A percentile compares a stretch with the other conserved stretches of the same genome.
phyloP scores from a whole-genome alignment of 2,113 vertebrate species.

The Numida meleagris region DNA sequence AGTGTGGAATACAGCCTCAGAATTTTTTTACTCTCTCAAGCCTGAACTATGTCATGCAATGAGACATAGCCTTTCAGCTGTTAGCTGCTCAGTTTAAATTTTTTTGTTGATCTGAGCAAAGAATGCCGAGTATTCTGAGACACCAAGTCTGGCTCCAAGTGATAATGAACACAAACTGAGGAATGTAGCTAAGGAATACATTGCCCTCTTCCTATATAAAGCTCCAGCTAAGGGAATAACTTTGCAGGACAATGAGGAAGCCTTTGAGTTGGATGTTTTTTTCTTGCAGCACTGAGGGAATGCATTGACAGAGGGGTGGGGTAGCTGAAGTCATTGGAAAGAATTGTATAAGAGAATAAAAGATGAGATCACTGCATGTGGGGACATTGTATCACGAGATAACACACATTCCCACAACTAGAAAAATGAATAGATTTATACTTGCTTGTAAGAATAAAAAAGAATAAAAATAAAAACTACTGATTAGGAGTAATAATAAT shows the following conservation, averaged over 20 bases:
- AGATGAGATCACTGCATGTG: neutral
- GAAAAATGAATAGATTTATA: neutral
- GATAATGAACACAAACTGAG: slow-evolving; percentile 52
- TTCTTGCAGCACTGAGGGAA: slow-evolving; percentile 41
- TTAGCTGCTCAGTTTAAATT: slow-evolving; percentile 63
- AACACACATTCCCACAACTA: neutral
- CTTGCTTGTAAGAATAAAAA: neutral
- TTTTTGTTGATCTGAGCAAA: slow-evolving; percentile 62
- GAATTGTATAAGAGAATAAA: slow-evolving; percentile 25
- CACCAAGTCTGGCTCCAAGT: slow-evolving; percentile 21
- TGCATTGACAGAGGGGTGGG: neutral
- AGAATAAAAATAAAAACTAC: neutral
- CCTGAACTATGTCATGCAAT: slow-evolving; percentile 44
- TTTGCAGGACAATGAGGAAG: slow-evolving; percentile 47
- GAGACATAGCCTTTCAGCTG: slow-evolving; percentile 55
- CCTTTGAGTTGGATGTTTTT: neutral
- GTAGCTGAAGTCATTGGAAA: neutral
- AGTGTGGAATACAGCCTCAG: slow-evolving; percentile 42
- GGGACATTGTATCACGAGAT: neutral
- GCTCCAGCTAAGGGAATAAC: slow-evolving; percentile 20
- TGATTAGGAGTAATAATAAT: rapidly evolving
- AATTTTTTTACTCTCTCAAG: slow-evolving; percentile 45
- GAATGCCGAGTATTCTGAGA: slow-evolving; percentile 50
- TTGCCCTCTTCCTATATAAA: slow-evolving; percentile 32
- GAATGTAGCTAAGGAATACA: slow-evolving; percentile 38